A percentile compares a stretch with the other conserved stretches of the same genome.
phyloP scores from a whole-genome alignment of 2,113 vertebrate genomes.

The Donacobius atricapilla region DNA sequence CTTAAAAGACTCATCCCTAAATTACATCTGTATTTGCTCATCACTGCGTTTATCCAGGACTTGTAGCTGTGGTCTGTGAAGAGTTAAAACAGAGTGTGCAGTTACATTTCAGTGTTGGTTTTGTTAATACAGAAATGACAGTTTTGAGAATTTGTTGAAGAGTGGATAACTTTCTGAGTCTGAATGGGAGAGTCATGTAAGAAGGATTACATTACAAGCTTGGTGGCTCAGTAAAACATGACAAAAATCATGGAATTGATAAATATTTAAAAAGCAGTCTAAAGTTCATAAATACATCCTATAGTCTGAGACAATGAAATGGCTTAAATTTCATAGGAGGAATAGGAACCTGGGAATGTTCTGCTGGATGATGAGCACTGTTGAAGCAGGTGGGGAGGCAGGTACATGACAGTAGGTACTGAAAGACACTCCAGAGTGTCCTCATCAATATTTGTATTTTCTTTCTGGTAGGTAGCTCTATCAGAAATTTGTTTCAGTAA shows the following conservation, averaged over 20 bases:
- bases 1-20: background rate
- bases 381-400: accelerated
- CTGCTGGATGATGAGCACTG: background rate
- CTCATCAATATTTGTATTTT: background rate
- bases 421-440: accelerated
- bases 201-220: background rate
- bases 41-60: background rate
- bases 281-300: background rate
- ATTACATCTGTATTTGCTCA: background rate
- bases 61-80: background rate
- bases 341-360: background rate
- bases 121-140: background rate
- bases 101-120: background rate
- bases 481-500: background rate
- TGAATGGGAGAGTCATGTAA: background rate
- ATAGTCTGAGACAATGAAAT: background rate
- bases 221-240: background rate
- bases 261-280: background rate
- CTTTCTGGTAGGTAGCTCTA: background rate
- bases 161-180: background rate
- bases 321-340: no score
- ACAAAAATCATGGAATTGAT: background rate
- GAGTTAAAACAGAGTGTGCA: background rate
- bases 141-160: background rate
- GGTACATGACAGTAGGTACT: background rate